A percentile compares a stretch with the other conserved stretches of the same genome.
Conservation (phyloP, 2,797 vertebrate genomes). For the Heliangelus exortis region DNA sequence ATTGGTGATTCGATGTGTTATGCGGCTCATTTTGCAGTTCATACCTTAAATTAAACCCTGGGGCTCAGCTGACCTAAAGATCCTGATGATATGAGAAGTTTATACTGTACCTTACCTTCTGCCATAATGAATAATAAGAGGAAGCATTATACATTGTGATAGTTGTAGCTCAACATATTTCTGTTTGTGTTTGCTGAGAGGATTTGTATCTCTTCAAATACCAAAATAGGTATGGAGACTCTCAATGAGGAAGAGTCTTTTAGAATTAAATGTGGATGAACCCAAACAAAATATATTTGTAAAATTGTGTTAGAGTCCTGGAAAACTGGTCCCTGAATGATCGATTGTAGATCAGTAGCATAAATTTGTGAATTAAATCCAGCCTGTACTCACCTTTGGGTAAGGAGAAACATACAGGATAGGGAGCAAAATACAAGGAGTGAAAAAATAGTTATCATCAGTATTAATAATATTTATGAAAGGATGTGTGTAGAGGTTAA, state of each 20-base stretch:
- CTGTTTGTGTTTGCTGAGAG: not conserved
- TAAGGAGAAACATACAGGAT: not conserved
- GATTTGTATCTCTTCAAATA: not conserved
- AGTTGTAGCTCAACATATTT: not conserved
- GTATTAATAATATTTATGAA: not conserved
- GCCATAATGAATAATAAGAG: not conserved
- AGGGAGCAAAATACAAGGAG: not conserved
- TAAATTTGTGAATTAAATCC: not conserved
- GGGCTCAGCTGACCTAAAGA: conserved; percentile 49
- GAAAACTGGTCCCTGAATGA: not conserved
- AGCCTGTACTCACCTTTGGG: not conserved
- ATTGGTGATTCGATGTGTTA: conserved; percentile 51
- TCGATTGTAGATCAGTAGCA: not conserved
- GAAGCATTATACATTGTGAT: not conserved
- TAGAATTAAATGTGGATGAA: not conserved
- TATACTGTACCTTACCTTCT: conserved; percentile 6
- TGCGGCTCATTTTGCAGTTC: conserved; percentile 25
- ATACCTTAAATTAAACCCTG: conserved; percentile 58
- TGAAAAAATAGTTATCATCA: not conserved
- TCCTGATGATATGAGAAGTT: conserved; percentile 28
- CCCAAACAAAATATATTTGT: rapidly evolving
- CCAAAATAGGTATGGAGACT: not conserved
- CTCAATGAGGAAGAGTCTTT: not conserved
- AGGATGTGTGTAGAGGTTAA: not conserved
- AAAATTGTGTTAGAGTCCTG: not conserved